Percentiles rank a stretch among this genome's conserved stretches.
phyloP scores from a whole-genome alignment of 2,797 vertebrate species.

The Eulemur mongoz region DNA sequence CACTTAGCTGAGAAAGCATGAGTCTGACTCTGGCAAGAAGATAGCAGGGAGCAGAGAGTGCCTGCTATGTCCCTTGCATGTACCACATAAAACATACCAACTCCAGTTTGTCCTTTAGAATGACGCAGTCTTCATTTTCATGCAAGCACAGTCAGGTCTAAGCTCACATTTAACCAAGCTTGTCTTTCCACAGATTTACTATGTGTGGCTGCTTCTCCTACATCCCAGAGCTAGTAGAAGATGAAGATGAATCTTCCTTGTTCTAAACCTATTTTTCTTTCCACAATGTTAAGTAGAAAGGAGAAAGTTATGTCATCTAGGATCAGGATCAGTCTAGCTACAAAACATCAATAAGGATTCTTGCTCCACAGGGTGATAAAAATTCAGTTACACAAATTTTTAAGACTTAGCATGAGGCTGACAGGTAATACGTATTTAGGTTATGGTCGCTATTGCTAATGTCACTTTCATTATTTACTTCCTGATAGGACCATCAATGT shows the following conservation, averaged over 20 bases:
- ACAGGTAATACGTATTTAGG: not conserved
- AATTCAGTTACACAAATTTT: not conserved
- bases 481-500: fast-evolving
- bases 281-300: not conserved
- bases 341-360: not conserved
- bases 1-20: not conserved
- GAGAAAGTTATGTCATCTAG: not conserved
- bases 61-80: not conserved
- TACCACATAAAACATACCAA: not conserved
- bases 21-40: not conserved
- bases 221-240: not conserved
- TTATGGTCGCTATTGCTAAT: not conserved
- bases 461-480: not conserved
- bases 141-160: not conserved
- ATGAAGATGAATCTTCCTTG: not conserved
- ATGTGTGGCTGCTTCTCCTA: not conserved
- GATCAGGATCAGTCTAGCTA: not conserved
- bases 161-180: not conserved
- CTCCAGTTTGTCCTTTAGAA: not conserved
- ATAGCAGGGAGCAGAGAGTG: not conserved
- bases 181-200: not conserved
- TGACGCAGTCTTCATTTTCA: not conserved
- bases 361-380: not conserved
- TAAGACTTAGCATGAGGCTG: not conserved
- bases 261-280: not conserved